phyloP scores from a whole-genome alignment of 1,140 invertebrate genomes.

The Tetragnatha versicolor region DNA sequence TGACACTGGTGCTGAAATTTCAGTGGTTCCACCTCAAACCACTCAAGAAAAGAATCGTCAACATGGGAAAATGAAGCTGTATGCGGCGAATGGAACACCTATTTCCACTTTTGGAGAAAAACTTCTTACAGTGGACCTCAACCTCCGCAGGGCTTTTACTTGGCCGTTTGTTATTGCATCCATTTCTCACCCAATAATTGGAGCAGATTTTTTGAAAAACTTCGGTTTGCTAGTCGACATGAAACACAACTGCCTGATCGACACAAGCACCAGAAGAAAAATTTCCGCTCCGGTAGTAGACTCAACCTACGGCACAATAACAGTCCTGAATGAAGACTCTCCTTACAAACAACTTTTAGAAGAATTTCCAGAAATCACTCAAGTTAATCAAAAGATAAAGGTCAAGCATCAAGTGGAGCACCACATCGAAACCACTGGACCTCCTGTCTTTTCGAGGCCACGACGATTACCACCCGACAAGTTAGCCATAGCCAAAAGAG shows the following conservation, averaged over 20 bases:
- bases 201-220: not conserved
- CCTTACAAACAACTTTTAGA: not conserved
- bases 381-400: too few relatives aligned
- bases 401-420: constrained; percentile 28
- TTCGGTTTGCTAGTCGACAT: not conserved
- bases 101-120: not conserved
- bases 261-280: too few relatives aligned
- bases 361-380: too few relatives aligned
- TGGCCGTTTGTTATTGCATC: not conserved
- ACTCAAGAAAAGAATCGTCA: not conserved
- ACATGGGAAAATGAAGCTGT: not conserved
- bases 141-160: not conserved
- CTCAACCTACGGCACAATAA: not conserved
- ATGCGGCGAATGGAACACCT: not conserved
- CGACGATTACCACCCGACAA: constrained; percentile 37
- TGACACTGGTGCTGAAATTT: not conserved
- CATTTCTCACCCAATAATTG: not conserved
- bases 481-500: constrained; percentile 35
- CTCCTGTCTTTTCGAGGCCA: constrained; percentile 3
- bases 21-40: not conserved
- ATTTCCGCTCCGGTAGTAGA: too few relatives aligned
- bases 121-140: not conserved
- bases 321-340: not conserved
- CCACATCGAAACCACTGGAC: constrained; percentile 33
- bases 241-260: not conserved